phyloP scores from a whole-genome alignment of 92 coral and sea anemone genomes.

The Diadumene lineata region DNA sequence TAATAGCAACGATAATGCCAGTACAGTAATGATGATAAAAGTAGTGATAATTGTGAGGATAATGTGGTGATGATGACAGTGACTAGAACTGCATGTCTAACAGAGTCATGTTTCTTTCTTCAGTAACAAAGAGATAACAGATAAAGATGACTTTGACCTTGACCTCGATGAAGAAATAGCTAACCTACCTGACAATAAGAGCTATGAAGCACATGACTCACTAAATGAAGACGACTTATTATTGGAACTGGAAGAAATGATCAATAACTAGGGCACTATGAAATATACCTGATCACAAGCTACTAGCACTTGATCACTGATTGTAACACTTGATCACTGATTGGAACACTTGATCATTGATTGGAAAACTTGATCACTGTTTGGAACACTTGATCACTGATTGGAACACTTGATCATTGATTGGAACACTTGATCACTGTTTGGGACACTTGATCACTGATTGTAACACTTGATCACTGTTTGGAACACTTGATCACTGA shows the following conservation, averaged over 20 bases:
- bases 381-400: constrained; percentile 12
- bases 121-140: constrained; percentile 47
- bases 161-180: constrained; percentile 76
- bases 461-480: background rate
- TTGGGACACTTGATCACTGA: background rate
- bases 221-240: constrained; percentile 84
- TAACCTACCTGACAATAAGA: constrained; percentile 55
- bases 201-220: constrained; percentile 38
- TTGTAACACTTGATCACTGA: background rate
- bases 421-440: background rate
- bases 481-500: constrained; percentile 1
- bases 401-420: background rate
- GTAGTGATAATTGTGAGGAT: background rate
- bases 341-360: background rate
- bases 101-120: background rate
- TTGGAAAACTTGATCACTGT: constrained; percentile 18
- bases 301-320: background rate
- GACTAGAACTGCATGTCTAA: background rate
- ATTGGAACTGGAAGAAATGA: constrained; percentile 94
- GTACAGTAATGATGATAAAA: background rate
- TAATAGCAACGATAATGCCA: background rate
- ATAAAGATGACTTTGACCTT: constrained; percentile 65
- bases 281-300: background rate
- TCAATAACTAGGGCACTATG: constrained; percentile 47
- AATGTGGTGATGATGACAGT: constrained; percentile 7